A percentile compares a stretch with the other conserved stretches of the same genome.
These are phyloP conservation scores for Eubasilissa splendida DNA, from an alignment of 2,888 invertebrate species.

Conservation along the genomic window DNA sequence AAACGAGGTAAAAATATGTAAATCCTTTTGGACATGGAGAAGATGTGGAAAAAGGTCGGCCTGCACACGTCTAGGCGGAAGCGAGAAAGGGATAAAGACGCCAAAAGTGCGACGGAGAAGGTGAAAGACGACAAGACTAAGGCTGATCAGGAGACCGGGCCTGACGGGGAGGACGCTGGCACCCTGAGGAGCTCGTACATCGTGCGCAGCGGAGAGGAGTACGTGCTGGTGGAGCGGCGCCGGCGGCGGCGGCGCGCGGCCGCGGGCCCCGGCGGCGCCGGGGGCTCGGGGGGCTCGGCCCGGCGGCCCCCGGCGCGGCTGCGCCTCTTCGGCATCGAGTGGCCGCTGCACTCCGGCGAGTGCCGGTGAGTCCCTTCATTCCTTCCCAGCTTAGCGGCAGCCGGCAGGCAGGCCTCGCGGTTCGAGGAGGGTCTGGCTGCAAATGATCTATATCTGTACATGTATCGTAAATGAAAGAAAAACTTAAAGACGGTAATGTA, in stretches of 20 bases:
- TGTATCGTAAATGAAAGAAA: no score
- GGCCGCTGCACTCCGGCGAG: conserved; percentile 72
- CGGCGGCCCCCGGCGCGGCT: conserved; percentile 70
- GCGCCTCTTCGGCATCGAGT: conserved; percentile 72
- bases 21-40: conserved; percentile 65
- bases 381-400: not conserved
- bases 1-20: no score
- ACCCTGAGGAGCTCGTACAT: conserved; percentile 71
- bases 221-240: conserved; percentile 70
- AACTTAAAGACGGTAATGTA: no score
- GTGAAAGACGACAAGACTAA: conserved; percentile 59
- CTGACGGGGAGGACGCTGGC: conserved; percentile 71
- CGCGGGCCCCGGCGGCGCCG: conserved; percentile 67
- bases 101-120: conserved; percentile 63
- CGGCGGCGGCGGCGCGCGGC: conserved; percentile 69
- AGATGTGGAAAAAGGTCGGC: conserved; percentile 74
- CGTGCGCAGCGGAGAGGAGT: conserved; percentile 71
- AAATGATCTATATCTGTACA: no score
- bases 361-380: conserved; percentile 64
- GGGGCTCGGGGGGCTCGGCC: conserved; percentile 69
- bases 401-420: no score
- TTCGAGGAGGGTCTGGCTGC: no score
- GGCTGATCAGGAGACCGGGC: conserved; percentile 32
- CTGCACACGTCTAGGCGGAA: conserved; percentile 74
- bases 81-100: conserved; percentile 64